Evolutionary conservation across 1,140 invertebrate genomes (phyloP).

Genomic region (Scaptomyza montana): DNA sequence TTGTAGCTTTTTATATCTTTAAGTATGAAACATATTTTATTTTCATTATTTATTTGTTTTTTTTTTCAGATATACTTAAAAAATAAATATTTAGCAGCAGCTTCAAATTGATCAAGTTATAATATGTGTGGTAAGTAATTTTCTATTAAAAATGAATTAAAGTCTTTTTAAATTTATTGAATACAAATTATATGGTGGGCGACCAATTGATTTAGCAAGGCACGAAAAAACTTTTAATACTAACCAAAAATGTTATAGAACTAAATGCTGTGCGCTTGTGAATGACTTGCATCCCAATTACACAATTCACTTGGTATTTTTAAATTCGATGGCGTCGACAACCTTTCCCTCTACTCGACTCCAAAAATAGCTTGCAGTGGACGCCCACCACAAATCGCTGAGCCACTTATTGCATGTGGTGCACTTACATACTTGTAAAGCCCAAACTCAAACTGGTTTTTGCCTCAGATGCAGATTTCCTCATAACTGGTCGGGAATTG

Average conservation of each 20-base stretch:
- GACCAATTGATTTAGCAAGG: too few species aligned
- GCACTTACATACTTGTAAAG: slow-evolving; percentile 11
- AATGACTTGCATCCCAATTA: slow-evolving; percentile 3
- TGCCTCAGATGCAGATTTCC: slow-evolving; percentile 56
- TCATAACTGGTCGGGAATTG: slow-evolving; percentile 54
- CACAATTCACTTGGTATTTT: slow-evolving; percentile 25
- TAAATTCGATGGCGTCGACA: slow-evolving; percentile 25
- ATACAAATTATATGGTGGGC: too few species aligned
- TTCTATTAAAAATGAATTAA: too few species aligned
- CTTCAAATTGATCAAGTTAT: neutral
- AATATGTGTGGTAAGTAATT: slow-evolving; percentile 54
- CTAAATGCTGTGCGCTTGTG: too few species aligned
- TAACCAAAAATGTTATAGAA: too few species aligned
- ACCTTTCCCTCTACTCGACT: slow-evolving; percentile 32
- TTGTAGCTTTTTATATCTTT: neutral
- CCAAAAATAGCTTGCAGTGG: slow-evolving; percentile 46
- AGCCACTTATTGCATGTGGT: slow-evolving; percentile 29
- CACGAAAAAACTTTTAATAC: too few species aligned
- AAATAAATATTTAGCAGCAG: neutral
- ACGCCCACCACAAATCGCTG: slow-evolving; percentile 46
- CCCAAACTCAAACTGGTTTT: slow-evolving; percentile 61
- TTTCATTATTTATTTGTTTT: neutral
- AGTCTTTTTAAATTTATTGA: too few species aligned
- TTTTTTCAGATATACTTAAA: slow-evolving; percentile 11
- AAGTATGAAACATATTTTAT: neutral